These are phyloP conservation scores for Coreoperca whiteheadi DNA, from an alignment of 2,113 vertebrate species.

Conservation along the genomic window DNA sequence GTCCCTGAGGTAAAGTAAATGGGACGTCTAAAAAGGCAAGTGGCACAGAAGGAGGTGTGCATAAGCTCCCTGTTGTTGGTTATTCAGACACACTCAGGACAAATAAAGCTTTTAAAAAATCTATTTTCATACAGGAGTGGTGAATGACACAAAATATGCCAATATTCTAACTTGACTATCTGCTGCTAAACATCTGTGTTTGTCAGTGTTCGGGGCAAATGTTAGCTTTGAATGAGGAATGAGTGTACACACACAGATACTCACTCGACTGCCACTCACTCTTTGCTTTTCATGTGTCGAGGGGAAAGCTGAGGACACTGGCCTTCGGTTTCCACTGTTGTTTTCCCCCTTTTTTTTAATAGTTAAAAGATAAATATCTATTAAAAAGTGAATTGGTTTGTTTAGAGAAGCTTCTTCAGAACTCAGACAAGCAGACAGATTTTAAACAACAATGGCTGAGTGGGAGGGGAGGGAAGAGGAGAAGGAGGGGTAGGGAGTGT, in stretches of 20 bases:
- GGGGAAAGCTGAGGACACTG: slow-evolving; percentile 39
- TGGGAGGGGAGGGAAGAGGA: background rate
- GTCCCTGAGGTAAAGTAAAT: slow-evolving; percentile 28
- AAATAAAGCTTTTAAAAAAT: slow-evolving; percentile 75
- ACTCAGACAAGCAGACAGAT: slow-evolving; percentile 31
- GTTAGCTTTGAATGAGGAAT: slow-evolving; percentile 78
- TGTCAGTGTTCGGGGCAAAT: slow-evolving; percentile 79
- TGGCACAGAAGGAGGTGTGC: slow-evolving; percentile 44
- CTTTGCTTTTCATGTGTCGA: slow-evolving; percentile 71
- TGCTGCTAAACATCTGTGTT: slow-evolving; percentile 84
- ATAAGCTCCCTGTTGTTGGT: slow-evolving; percentile 67
- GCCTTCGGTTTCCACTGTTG: slow-evolving; percentile 53
- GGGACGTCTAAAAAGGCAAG: slow-evolving; percentile 44
- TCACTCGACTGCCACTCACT: slow-evolving; percentile 76
- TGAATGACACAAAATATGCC: slow-evolving; percentile 71
- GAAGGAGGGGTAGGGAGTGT: slow-evolving; percentile 13
- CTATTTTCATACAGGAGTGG: slow-evolving; percentile 83
- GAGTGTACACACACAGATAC: slow-evolving; percentile 79
- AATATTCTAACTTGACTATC: slow-evolving; percentile 77
- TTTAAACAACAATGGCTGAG: slow-evolving; percentile 38
- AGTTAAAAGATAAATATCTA: slow-evolving; percentile 53
- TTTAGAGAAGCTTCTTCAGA: slow-evolving; percentile 53
- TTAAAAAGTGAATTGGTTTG: slow-evolving; percentile 48
- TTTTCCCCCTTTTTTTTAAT: slow-evolving; percentile 40
- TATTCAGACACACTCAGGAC: slow-evolving; percentile 83